Conservation (phyloP, 1,140 invertebrate species). For the Pseudomyrmex sp. region DNA sequence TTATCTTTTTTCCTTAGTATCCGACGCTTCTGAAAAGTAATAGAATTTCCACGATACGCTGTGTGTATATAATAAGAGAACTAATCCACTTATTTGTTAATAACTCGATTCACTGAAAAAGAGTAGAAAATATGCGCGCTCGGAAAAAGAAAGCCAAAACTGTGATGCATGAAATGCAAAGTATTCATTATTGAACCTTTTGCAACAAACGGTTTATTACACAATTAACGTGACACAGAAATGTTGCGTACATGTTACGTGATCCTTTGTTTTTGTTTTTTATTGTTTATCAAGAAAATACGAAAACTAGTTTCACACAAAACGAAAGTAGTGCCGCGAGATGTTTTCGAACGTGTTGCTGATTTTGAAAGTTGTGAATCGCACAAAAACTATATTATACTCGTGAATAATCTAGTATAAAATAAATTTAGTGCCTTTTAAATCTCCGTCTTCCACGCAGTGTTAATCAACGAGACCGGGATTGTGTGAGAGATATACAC, state of each 20-base stretch:
- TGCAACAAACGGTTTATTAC: neutral
- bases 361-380: conserved; percentile 10
- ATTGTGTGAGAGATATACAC: neutral
- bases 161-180: neutral
- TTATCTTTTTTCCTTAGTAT: conserved; percentile 10
- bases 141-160: neutral
- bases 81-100: conserved; percentile 36
- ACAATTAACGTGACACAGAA: too few relatives aligned
- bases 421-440: conserved; percentile 60
- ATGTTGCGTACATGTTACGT: too few relatives aligned
- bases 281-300: too few relatives aligned
- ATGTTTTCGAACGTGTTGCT: conserved; percentile 5
- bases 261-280: too few relatives aligned
- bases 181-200: conserved; percentile 1
- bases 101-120: conserved; percentile 19
- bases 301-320: neutral
- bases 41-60: conserved; percentile 44
- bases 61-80: conserved; percentile 25
- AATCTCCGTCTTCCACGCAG: conserved; percentile 62
- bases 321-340: neutral
- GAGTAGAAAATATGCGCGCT: conserved; percentile 24
- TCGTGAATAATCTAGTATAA: conserved; percentile 9
- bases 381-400: conserved; percentile 10
- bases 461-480: conserved; percentile 39
- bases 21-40: conserved; percentile 45